Base-by-base conservation (phyloP, 1,140 invertebrate genomes). In the Drosophila punjabiensis region DNA sequence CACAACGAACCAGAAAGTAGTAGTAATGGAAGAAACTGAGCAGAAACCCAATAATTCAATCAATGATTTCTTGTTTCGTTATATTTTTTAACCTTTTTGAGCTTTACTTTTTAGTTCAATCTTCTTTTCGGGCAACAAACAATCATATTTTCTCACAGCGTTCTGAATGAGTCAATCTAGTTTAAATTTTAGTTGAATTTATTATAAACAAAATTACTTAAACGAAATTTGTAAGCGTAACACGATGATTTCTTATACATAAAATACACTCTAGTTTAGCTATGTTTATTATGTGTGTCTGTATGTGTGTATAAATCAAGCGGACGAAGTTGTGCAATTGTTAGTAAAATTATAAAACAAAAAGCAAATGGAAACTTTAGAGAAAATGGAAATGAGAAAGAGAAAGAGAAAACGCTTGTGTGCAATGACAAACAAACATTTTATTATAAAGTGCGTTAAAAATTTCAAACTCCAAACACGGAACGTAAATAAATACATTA, bases 111-210 rank as follows among this genome's bases (percentile, higher is more conserved):
- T 68, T 84, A 88, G 85, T 89, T 73, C 81, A 89, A 89, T 89
- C 50, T 53, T 32, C 80, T 79, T 87, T 83, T 64, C 35, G 55
- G 80, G 83, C 83, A 73, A 80, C 60, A 63, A 59, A 58, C 56
- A 53, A 62, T 63, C 52, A 74, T 77, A 74, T 69, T 83, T 74
- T 65, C 63, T 71, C 45, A 56, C 67, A 52, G 55, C 45, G 68
- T 62, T 74, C 32, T 53, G 47, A 74, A 81, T 88, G 77, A 87
- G 85, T 87, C 81, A 89, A 71, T 84, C 76, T 88, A 89, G 85
- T 77, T 75, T 89, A 84, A 71, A 89, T 89, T 56, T 56, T 88
- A 88, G 84, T 81, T 89, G 61, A 88, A 88, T 89, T 88, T 78
- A 74, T 56, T 53, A 55, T 66, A 66, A 65, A 76, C 58, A 82